Evolutionary conservation across 1,140 invertebrate genomes (phyloP).

Genomic region (Drosophila kepulauana): DNA sequence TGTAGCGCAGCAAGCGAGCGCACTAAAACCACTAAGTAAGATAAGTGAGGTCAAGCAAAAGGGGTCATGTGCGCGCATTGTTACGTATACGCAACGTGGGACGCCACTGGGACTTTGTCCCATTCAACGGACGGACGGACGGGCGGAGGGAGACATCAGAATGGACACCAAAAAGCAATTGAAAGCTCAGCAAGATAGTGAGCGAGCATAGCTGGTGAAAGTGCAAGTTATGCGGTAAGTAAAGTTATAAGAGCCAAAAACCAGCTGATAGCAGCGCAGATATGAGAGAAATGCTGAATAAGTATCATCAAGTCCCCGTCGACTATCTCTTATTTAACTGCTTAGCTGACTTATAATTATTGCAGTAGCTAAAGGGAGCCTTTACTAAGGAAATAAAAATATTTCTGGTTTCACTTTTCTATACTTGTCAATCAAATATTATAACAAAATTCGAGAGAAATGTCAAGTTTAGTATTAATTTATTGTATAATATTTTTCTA

Average conservation of each 20-base stretch:
- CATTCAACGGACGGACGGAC: not conserved
- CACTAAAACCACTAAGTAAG: slow-evolving; percentile 81
- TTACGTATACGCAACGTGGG: slow-evolving; percentile 57
- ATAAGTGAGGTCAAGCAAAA: slow-evolving; percentile 83
- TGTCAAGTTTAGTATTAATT: too few species aligned
- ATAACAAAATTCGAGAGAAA: too few species aligned
- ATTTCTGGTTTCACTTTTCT: too few species aligned
- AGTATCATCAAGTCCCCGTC: slow-evolving; percentile 10
- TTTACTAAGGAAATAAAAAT: not conserved
- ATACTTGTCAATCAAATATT: too few species aligned
- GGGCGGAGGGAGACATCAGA: slow-evolving; percentile 16
- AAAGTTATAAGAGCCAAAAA: slow-evolving; percentile 29
- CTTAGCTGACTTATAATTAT: slow-evolving; percentile 11
- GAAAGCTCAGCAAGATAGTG: slow-evolving; percentile 56
- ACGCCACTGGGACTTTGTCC: slow-evolving; percentile 30
- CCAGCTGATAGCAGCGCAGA: slow-evolving; percentile 8
- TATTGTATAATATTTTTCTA: too few species aligned
- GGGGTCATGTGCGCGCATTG: slow-evolving; percentile 82
- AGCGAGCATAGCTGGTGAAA: slow-evolving; percentile 28
- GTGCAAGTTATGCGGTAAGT: slow-evolving; percentile 36
- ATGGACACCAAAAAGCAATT: slow-evolving; percentile 43
- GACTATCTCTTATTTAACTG: slow-evolving; percentile 15
- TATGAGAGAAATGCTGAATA: slow-evolving; percentile 15
- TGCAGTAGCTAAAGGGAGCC: not conserved
- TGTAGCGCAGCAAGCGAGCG: slow-evolving; percentile 40